Evolutionary conservation across 2,113 vertebrate genomes (phyloP), one percentile per base, ranked within the genome.

Genomic region (Acrocephalus arundinaceus): DNA sequence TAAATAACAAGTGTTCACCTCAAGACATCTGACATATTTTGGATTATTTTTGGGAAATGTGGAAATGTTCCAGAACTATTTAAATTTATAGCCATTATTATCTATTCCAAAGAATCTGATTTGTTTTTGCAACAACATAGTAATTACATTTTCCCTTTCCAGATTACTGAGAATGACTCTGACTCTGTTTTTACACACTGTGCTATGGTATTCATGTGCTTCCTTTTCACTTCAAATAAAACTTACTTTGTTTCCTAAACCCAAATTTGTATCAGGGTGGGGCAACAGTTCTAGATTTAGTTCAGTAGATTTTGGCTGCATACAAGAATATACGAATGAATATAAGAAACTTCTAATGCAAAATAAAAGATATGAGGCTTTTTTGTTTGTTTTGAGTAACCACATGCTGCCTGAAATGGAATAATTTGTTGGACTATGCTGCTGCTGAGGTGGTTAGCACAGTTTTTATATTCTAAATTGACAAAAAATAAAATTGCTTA

Each of bases 161-260:
- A 76, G 66, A 61, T 58, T 48, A 72, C 68, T 85, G 49, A 78
- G 24, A 54, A 73, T 63, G 2, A 79, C 33, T 73, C 39, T 63
- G 2, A 79, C 33, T 73, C 39, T 73, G 28, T 65, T 94, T 94
- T 85, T 79, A 76, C 31, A 35, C 19, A 14, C n/a, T 77, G 2
- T 72, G 30, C 30, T 79, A 0, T 76, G 33, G 31, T 85, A 65
- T 45, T 85, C 22, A 6, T 73, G 30, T 73, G 39, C 28, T 80
- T 92, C 35, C 20, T 85, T 89, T 88, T 87, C 17, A 52, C 22
- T 78, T 90, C 51, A 68, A 84, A 87, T 85, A 87, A 86, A 93
- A 77, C 39, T 35, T 73, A 51, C 13, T 84, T 81, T 82, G 15
- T 90, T 94, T 94, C 49, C 24, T 83, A 68, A 83, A 65, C 45